Evolutionary conservation across 2,797 vertebrate species (phyloP), one percentile per base, ranked within the genome.

Genomic region (Ammospiza maritima): DNA sequence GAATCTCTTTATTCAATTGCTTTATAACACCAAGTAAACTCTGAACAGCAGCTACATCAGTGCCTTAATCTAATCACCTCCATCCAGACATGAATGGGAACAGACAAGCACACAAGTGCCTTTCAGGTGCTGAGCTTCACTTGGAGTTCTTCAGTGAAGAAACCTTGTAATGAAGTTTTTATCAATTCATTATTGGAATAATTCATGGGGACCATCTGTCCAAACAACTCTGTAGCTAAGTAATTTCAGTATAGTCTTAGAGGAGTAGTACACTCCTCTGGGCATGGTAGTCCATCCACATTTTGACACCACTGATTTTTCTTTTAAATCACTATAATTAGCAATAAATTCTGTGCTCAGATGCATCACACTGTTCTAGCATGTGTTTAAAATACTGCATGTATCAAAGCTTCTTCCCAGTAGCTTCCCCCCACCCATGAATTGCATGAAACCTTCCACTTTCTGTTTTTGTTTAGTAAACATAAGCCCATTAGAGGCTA

Each of bases 21-120:
- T 65, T 67, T 85, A 23, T 61, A 85, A 16, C 26, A 89, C 26
- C 42, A 80, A 60, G 54, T 38, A 85, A 85, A 85, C 34, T 72
- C 64, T 38, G 61, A 82, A 74, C 29, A 70, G 16, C 44, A 42
- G 17, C 32, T 61, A 51, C 25, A 57, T 61, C 47, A 57, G 7
- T 25, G 34, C 62, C 8, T 62, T 57, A 50, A 76, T 45, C 45
- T 36, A 71, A 60, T 80, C 27, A 40, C 21, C 54, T 86, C n/a
- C 61, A 56, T 34, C 30, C 32, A 89, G 50, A 71, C 23, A 50
- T 6, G 13, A 72, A 91, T 44, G 17, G 70, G 50, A 95, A 42
- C 56, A 85, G 64, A 89, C 19, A 88, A 62, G 45, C 32, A 77
- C 15, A 50, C 5, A 50, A 83, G 18, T 23, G 20, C 29, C 45